phyloP scores from a whole-genome alignment of 2,888 invertebrate species.

The Aspidapion aeneum region DNA sequence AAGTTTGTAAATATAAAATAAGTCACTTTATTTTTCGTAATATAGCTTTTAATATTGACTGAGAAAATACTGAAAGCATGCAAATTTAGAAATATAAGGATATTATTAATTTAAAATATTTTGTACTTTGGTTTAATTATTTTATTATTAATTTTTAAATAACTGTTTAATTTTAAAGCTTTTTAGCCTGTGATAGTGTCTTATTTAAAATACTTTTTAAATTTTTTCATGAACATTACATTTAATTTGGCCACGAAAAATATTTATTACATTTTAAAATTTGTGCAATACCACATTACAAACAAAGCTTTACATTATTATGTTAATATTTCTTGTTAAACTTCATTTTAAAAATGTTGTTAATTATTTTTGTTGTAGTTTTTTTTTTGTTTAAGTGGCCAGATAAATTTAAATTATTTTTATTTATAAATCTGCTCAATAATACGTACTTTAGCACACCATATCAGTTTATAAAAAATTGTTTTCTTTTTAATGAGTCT shows the following conservation, averaged over 20 bases:
- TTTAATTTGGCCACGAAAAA: background rate
- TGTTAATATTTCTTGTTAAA: no score
- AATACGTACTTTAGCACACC: background rate
- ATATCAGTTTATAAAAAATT: background rate
- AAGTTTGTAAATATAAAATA: background rate
- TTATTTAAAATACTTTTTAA: background rate
- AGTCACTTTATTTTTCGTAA: background rate
- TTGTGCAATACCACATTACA: background rate
- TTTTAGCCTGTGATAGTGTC: constrained; percentile 46
- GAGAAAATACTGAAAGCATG: background rate
- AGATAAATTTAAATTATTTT: background rate
- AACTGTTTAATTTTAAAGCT: constrained; percentile 14
- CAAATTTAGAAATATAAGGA: background rate
- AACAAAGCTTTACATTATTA: background rate
- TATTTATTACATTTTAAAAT: background rate
- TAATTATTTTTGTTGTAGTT: background rate
- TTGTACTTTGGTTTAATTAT: no score
- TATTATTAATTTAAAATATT: background rate
- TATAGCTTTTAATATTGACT: background rate
- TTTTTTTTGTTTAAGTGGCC: background rate
- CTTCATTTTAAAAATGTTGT: no score
- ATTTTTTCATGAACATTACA: background rate
- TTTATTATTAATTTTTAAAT: no score
- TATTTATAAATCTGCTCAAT: background rate
- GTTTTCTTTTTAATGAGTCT: constrained; percentile 20